Evolutionary conservation across 2,888 invertebrate species (phyloP), one percentile per base, ranked within the genome.

Genomic region (Notodonta dromedarius): DNA sequence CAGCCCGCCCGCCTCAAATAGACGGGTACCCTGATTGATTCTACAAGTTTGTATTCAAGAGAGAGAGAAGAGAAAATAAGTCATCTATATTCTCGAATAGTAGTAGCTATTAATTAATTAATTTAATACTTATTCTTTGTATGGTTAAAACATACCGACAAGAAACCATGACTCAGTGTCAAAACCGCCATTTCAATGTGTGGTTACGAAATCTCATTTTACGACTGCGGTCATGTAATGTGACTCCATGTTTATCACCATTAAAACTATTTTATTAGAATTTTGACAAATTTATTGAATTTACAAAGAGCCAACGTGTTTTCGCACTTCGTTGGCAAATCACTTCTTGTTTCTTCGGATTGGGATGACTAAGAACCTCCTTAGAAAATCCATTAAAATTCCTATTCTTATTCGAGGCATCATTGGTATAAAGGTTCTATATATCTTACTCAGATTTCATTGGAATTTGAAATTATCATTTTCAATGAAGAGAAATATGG

Each of bases 141-240:
- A 12, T 11, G 9, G 12, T 42, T 12, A 2, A 42, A 11, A 12
- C 8, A 42, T 42, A 9, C 42, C 9, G 9, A 42, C 12, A 42
- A 4, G 9, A 12, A 50, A 6, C 35, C 39, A 46, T 56, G 74
- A 78, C 59, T 71, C 70, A 73, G 69, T 69, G 71, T 71, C 66
- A 77, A 76, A 69, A 71, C 71, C 71, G 59, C 59, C 56, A 66
- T 74, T 70, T 35, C 63, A 56, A 63, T 50, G 67, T 70, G 62
- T 60, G 58, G 60, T 78, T 76, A 73, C 76, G 71, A 77, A 77
- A 85, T 85, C 79, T 76, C 76, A 76, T 85, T 88, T 89, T 84
- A 89, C 79, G 83, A 86, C 76, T 72, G 83, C 75, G 84, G 84
- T 87, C 81, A 78, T 78, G 73, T 75, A 78, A 79, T 73, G 73